These are phyloP conservation scores for Danionella cerebrum DNA, from an alignment of 2,113 vertebrate species.

Conservation along the genomic window DNA sequence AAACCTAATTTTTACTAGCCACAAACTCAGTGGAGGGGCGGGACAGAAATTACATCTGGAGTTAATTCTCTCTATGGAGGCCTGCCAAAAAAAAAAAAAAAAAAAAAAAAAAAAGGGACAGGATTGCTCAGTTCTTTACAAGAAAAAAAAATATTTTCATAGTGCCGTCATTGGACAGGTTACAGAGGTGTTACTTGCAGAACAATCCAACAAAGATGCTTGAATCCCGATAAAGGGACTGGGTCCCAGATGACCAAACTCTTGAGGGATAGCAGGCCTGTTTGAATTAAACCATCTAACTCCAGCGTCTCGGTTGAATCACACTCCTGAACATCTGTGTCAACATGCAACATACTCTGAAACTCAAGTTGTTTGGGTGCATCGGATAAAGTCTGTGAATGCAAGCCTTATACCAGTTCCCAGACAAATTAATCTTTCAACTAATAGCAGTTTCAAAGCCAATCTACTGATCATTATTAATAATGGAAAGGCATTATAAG, in stretches of 20 bases:
- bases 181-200: slow-evolving; percentile 47
- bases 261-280: slow-evolving; percentile 7
- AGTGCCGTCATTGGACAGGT: slow-evolving; percentile 51
- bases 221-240: slow-evolving; percentile 26
- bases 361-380: neutral
- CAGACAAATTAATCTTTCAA: neutral
- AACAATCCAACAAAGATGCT: slow-evolving; percentile 15
- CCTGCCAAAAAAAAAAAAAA: slow-evolving; percentile 47
- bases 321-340: slow-evolving; percentile 11
- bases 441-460: neutral
- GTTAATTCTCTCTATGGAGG: slow-evolving; percentile 65
- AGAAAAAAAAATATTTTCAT: slow-evolving; percentile 59
- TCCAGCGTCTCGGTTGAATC: neutral
- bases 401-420: neutral
- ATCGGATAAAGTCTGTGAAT: slow-evolving; percentile 1
- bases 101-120: slow-evolving; percentile 33
- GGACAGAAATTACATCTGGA: slow-evolving; percentile 68
- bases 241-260: slow-evolving; percentile 7
- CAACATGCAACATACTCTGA: slow-evolving; percentile 8
- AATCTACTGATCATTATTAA: neutral
- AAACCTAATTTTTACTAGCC: slow-evolving; percentile 71
- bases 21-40: slow-evolving; percentile 63
- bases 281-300: slow-evolving; percentile 27
- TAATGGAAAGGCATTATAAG: too few relatives aligned
- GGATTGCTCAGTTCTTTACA: slow-evolving; percentile 43